A percentile compares a stretch with the other conserved stretches of the same genome.
Evolutionary conservation across 2,888 invertebrate genomes (phyloP).

Genomic region (Euclidia mi): DNA sequence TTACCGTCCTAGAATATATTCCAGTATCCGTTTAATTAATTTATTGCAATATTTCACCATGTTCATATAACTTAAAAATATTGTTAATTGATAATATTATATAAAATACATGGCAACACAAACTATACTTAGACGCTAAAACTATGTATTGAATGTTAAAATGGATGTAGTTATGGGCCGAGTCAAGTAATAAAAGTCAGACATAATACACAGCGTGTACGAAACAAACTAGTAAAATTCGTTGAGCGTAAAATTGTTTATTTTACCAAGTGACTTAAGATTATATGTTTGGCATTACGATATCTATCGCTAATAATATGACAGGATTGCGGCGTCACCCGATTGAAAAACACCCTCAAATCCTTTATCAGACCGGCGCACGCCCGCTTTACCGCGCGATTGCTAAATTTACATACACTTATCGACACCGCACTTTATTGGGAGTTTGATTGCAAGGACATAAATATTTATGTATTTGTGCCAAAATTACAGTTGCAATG

Average conservation of each 20-base stretch:
- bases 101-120: too few relatives aligned
- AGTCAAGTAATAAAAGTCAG: slow-evolving; percentile 35
- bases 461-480: slow-evolving; percentile 65
- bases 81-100: too few relatives aligned
- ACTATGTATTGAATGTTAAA: not conserved
- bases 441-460: slow-evolving; percentile 60
- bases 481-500: slow-evolving; percentile 40
- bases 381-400: slow-evolving; percentile 67
- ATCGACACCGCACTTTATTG: slow-evolving; percentile 72
- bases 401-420: slow-evolving; percentile 78
- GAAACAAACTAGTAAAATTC: slow-evolving; percentile 30
- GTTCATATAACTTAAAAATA: too few relatives aligned
- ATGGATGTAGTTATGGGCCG: slow-evolving; percentile 9
- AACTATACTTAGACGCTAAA: too few relatives aligned
- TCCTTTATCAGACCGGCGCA: slow-evolving; percentile 78
- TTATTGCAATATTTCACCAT: too few relatives aligned
- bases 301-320: slow-evolving; percentile 69
- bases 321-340: slow-evolving; percentile 62
- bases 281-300: slow-evolving; percentile 47
- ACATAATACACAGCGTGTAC: slow-evolving; percentile 26
- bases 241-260: slow-evolving; percentile 44
- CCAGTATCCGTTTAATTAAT: too few relatives aligned
- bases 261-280: slow-evolving; percentile 53
- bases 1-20: too few relatives aligned
- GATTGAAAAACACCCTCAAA: slow-evolving; percentile 79